A percentile compares a stretch with the other conserved stretches of the same genome.
These are phyloP conservation scores for Philypnodon macrostomus DNA, from an alignment of 2,797 vertebrate genomes.

Conservation along the genomic window DNA sequence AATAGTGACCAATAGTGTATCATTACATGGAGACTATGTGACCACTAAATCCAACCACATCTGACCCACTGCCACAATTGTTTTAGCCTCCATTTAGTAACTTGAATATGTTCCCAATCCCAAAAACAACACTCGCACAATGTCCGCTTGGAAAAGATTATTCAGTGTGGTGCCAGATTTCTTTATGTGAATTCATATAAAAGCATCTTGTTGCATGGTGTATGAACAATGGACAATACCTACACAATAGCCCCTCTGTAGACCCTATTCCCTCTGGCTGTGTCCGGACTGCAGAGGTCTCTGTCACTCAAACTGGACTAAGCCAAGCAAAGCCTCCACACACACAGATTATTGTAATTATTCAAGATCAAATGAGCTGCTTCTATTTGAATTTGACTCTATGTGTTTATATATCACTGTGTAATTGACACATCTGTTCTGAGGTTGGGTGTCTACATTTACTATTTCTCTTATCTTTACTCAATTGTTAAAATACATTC, in stretches of 20 bases:
- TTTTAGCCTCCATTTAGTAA: conserved; percentile 49
- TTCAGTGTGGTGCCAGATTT: conserved; percentile 16
- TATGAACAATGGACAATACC: conserved; percentile 18
- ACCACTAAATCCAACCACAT: conserved; percentile 38
- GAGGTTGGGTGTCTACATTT: conserved; percentile 7
- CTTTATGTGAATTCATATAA: conserved; percentile 20
- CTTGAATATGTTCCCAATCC: conserved; percentile 37
- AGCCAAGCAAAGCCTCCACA: conserved; percentile 26
- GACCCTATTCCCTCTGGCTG: conserved; percentile 10
- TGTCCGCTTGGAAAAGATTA: conserved; percentile 22
- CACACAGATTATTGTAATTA: conserved; percentile 62
- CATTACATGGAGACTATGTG: conserved; percentile 43
- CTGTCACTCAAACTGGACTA: conserved; percentile 40
- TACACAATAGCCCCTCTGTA: conserved; percentile 16
- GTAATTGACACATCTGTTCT: conserved; percentile 18
- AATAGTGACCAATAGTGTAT: conserved; percentile 37
- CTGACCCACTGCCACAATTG: conserved; percentile 53
- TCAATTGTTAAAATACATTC: no score
- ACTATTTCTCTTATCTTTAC: no score
- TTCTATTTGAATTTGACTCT: conserved; percentile 60
- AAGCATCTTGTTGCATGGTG: conserved; percentile 10
- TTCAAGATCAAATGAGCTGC: conserved; percentile 41
- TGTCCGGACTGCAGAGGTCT: conserved; percentile 25
- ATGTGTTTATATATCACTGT: conserved; percentile 34
- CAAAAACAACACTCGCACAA: conserved; percentile 31